Evolutionary conservation across 2,113 vertebrate genomes (phyloP), one percentile per base, ranked within the genome.

Genomic region (Ciconia maguari): DNA sequence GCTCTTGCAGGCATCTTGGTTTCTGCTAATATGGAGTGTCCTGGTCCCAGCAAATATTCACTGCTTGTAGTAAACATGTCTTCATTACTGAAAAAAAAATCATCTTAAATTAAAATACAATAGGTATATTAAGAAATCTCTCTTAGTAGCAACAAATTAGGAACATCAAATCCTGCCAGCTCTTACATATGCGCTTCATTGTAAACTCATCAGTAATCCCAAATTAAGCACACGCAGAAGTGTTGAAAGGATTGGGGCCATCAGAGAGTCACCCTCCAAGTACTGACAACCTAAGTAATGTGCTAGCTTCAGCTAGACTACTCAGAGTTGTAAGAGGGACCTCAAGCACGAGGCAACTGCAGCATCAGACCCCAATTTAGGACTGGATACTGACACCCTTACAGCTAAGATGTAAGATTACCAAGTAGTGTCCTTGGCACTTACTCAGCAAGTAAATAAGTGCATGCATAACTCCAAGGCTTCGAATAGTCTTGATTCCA

Each of bases 61-160:
- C 17, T 81, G 68, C 60, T 27, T 82, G 69, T 55, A 91, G 69
- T 55, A 84, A 95, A 82, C 41, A 48, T 52, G 38, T 71, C 60
- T 70, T 76, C 57, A 76, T 82, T 69, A 69, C 36, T 54, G 51
- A 55, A 82, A 93, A 81, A 81, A 46, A 55, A 80, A 34, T 27
- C 4, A 46, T 89, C 76, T 74, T 62, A 60, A 87, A 84, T 95
- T 92, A 89, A 94, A 91, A 72, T 65, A 85, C 87, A 96, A 94
- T 82, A 89, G 62, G 84, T 83, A 55, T 42, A 80, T 96, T 94
- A 94, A 91, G 95, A 94, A 96, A 89, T 85, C 34, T 93, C 46
- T 89, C 34, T 74, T 79, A 58, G 20, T 58, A 91, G 66, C 61
- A 80, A 62, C 49, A 80, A 90, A 93, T 91, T 62, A 83, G 46